Conservation (phyloP, 1,140 invertebrate species). For the Coptotermes formosanus region DNA sequence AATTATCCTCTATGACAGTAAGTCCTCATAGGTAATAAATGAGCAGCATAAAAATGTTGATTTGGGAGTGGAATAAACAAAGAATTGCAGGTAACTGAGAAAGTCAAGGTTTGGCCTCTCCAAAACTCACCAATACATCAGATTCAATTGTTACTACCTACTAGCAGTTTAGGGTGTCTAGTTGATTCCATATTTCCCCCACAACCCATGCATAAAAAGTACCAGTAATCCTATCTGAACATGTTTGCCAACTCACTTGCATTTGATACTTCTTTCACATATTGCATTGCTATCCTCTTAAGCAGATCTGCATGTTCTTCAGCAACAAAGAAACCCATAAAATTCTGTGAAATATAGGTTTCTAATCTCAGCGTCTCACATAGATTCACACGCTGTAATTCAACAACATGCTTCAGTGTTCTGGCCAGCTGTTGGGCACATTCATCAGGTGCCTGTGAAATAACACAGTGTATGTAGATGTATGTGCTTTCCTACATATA, state of each 20-base stretch:
- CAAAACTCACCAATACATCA: too few species aligned
- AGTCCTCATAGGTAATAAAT: too few species aligned
- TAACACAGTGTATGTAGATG: background rate
- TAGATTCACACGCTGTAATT: constrained; percentile 56
- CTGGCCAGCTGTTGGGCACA: constrained; percentile 63
- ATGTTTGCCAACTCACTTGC: constrained; percentile 58
- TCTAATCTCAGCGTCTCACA: constrained; percentile 67
- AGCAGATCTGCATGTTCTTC: constrained; percentile 74
- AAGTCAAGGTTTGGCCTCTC: too few species aligned
- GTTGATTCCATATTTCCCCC: too few species aligned
- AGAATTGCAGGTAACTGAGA: too few species aligned
- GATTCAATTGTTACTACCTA: too few species aligned
- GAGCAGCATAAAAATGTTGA: too few species aligned
- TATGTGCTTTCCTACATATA: background rate
- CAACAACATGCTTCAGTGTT: constrained; percentile 64
- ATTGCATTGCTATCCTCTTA: constrained; percentile 70
- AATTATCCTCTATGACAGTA: too few species aligned
- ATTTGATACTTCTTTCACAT: constrained; percentile 72
- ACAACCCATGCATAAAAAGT: constrained; percentile 11
- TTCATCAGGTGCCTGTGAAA: constrained; percentile 67
- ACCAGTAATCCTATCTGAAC: constrained; percentile 1
- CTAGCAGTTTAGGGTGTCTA: too few species aligned
- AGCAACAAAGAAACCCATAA: constrained; percentile 82
- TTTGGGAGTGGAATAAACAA: too few species aligned
- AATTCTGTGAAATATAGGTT: constrained; percentile 79